These are phyloP conservation scores for Leptinotarsa haldemani DNA, from an alignment of 2,888 invertebrate species.

Conservation along the genomic window DNA sequence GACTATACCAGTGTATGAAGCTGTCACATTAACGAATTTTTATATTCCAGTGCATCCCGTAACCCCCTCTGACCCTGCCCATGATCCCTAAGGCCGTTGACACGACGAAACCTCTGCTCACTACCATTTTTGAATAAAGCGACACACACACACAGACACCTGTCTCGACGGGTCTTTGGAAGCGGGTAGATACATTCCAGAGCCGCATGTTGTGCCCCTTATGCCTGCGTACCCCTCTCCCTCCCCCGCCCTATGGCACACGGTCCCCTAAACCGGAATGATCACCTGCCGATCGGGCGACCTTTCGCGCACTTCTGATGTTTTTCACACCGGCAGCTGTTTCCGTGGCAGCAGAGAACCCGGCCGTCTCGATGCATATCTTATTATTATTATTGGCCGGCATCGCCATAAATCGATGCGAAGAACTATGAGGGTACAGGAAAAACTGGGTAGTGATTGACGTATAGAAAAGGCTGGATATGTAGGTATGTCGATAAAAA, in stretches of 20 bases:
- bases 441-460: slow-evolving; percentile 15
- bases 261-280: slow-evolving; percentile 35
- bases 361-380: slow-evolving; percentile 5
- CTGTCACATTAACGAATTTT: too few species aligned
- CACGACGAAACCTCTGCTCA: slow-evolving; percentile 18
- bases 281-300: slow-evolving; percentile 39
- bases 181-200: slow-evolving; percentile 19
- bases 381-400: not conserved
- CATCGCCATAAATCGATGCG: slow-evolving; percentile 3
- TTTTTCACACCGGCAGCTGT: slow-evolving; percentile 36
- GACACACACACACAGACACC: slow-evolving; percentile 11
- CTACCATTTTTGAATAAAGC: slow-evolving; percentile 15
- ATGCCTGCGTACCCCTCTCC: slow-evolving; percentile 9
- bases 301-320: slow-evolving; percentile 37
- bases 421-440: slow-evolving; percentile 2
- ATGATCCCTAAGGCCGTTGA: slow-evolving; percentile 10
- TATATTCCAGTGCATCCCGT: not conserved
- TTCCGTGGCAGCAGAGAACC: slow-evolving; percentile 28
- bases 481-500: too few species aligned
- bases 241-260: slow-evolving; percentile 9
- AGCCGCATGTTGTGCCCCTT: slow-evolving; percentile 17
- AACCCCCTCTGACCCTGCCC: not conserved
- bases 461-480: not conserved
- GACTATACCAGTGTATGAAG: too few species aligned
- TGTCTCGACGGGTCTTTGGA: slow-evolving; percentile 8